Base-by-base conservation (phyloP, 2,113 vertebrate species). In the Chaetodon trifascialis region DNA sequence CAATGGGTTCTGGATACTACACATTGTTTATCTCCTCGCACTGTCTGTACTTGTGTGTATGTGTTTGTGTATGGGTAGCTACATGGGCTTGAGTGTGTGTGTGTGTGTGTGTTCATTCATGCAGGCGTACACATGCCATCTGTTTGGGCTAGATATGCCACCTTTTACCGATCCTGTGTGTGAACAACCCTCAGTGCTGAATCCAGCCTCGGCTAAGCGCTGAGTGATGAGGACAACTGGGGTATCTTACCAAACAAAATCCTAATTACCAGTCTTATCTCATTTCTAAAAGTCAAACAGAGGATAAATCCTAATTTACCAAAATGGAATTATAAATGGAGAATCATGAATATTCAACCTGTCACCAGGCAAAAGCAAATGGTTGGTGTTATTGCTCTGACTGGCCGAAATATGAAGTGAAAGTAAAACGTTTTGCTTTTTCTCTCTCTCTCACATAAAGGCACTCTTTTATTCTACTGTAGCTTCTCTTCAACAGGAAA, bases 61-160 rank as follows among this genome's bases (percentile, higher is more conserved):
- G 63, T 69, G 58, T 66, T 70, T 59, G 60, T 76, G 49, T n/a
- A 65, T 60, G 73, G 44, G 47, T 3, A 67, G 14, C 30, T 56
- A 44, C 14, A 15, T 52, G 68, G 64, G 72, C 17, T 65, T 54
- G 19, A 65, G 70, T 80, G 36, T 56, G 56, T 64, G 80, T 83
- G 70, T 80, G 36, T 56, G 56, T 64, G 80, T 83, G 81, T 86
- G 83, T 73, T 88, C 81, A 88, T 86, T 86, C 90, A 92, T 91
- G 86, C 89, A 60, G 67, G 64, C 52, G 3, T 68, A 82, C 88
- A 82, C 80, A 82, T 82, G 76, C 90, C 91, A 93, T 94, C 92
- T 94, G 93, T 88, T 90, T 85, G 77, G 86, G 80, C 49, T 54
- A 92, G 93, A 95, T 93, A 93, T 69, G 85, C 81, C 60, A 89